Evolutionary conservation across 2,113 vertebrate species (phyloP).

Genomic region (Fukomys damarensis): DNA sequence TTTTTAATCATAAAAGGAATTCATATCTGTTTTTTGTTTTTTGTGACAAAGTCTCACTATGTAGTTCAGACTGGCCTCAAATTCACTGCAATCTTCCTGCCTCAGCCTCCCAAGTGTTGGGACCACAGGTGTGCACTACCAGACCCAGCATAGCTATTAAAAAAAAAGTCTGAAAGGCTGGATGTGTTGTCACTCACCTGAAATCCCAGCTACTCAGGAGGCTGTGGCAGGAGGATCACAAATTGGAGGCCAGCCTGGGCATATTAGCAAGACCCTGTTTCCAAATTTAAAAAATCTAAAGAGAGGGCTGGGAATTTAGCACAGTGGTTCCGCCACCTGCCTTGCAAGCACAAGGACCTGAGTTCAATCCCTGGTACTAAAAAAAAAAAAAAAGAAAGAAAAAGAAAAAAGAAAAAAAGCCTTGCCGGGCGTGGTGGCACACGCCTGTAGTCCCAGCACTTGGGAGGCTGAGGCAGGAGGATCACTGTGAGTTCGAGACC

Average conservation of each 20-base stretch:
- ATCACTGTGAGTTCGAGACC: too few relatives aligned
- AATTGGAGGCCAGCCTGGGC: background rate
- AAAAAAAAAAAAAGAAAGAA: too few relatives aligned
- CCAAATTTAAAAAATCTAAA: too few relatives aligned
- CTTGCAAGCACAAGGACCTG: too few relatives aligned
- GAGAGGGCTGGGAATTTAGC: too few relatives aligned
- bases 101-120: background rate
- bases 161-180: background rate
- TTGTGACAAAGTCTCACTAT: background rate
- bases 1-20: background rate
- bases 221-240: background rate
- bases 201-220: background rate
- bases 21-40: background rate
- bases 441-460: too few relatives aligned
- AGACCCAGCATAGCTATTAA: background rate
- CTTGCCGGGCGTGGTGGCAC: too few relatives aligned
- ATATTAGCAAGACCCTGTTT: background rate
- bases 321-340: too few relatives aligned
- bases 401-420: too few relatives aligned
- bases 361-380: too few relatives aligned
- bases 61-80: background rate
- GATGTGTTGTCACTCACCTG: background rate
- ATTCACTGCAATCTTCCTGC: background rate
- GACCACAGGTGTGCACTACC: background rate
- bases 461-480: too few relatives aligned